A percentile compares a stretch with the other conserved stretches of the same genome.
These are phyloP conservation scores for Noctua pronuba DNA, from an alignment of 2,888 invertebrate genomes.

Conservation along the genomic window DNA sequence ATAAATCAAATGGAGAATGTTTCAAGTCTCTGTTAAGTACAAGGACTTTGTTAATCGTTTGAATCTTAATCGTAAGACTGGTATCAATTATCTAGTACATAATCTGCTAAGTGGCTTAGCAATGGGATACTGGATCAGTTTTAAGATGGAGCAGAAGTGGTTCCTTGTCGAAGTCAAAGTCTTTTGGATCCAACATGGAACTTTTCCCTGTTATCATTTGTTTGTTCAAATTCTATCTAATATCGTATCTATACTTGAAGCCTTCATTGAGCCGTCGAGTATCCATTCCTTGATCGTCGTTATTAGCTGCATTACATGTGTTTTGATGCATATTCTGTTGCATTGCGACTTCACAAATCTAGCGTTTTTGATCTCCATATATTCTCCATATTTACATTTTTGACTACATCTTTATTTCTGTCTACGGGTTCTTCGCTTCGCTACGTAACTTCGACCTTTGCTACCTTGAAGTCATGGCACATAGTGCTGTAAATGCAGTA, in stretches of 20 bases:
- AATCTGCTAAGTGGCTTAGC: conserved; percentile 8
- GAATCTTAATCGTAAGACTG: conserved; percentile 33
- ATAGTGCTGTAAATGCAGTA: neutral
- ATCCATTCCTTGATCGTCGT: neutral
- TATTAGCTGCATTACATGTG: neutral
- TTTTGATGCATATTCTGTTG: neutral
- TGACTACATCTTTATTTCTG: conserved; percentile 5
- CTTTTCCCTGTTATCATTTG: neutral
- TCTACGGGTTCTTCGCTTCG: neutral
- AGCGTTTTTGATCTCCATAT: neutral
- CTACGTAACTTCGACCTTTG: conserved; percentile 5
- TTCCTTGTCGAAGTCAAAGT: neutral
- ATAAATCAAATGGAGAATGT: conserved; percentile 63
- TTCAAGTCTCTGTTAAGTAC: conserved; percentile 50
- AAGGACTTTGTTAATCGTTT: conserved; percentile 56
- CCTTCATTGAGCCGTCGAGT: neutral
- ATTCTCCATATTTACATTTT: neutral
- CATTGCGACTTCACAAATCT: neutral
- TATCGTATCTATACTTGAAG: neutral
- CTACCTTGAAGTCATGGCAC: neutral
- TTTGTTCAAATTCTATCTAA: neutral
- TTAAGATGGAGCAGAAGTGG: neutral
- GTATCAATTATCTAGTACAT: conserved; percentile 27
- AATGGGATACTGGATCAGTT: neutral
- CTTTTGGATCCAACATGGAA: neutral